These are phyloP conservation scores for Leptopilina boulardi DNA, from an alignment of 1,140 invertebrate genomes.

Conservation along the genomic window DNA sequence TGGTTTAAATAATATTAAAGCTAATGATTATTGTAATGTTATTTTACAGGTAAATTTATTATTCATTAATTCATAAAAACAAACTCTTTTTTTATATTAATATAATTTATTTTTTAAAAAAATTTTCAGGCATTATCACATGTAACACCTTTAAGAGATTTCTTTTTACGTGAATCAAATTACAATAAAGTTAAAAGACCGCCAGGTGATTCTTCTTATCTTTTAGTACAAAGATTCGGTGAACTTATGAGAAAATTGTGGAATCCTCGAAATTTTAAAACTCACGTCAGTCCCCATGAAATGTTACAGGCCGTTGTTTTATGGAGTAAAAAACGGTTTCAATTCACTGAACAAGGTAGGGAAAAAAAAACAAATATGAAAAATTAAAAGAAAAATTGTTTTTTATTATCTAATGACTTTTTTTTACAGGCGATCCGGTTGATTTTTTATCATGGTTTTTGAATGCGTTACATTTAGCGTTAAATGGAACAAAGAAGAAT, in stretches of 20 bases:
- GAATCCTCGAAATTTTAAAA: constrained; percentile 99
- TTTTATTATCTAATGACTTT: constrained; percentile 48
- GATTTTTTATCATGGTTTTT: constrained; percentile 98
- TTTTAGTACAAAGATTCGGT: constrained; percentile 97
- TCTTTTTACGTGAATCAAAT: constrained; percentile 95
- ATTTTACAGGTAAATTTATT: constrained; percentile 88
- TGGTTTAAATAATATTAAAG: constrained; percentile 99
- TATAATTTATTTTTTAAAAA: not conserved
- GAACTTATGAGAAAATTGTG: constrained; percentile 98
- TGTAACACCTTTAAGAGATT: constrained; percentile 95
- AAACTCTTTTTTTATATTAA: constrained; percentile 10
- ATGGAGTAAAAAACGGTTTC: constrained; percentile 98
- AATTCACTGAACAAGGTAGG: constrained; percentile 97
- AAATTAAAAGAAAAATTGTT: constrained; percentile 14
- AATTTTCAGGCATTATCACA: constrained; percentile 90
- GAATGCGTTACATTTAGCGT: constrained; percentile 92
- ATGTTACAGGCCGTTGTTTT: constrained; percentile 99
- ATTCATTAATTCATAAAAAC: not conserved
- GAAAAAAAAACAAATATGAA: constrained; percentile 31
- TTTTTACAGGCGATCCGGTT: constrained; percentile 91
- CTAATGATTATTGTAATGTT: constrained; percentile 99
- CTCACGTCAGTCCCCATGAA: constrained; percentile 99
- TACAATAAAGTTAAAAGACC: constrained; percentile 93
- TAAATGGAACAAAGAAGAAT: constrained; percentile 91
- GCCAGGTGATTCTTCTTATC: constrained; percentile 92